Percentiles rank a stretch among this genome's conserved stretches.
phyloP scores from a whole-genome alignment of 2,888 invertebrate genomes.

The Nomada flava region DNA sequence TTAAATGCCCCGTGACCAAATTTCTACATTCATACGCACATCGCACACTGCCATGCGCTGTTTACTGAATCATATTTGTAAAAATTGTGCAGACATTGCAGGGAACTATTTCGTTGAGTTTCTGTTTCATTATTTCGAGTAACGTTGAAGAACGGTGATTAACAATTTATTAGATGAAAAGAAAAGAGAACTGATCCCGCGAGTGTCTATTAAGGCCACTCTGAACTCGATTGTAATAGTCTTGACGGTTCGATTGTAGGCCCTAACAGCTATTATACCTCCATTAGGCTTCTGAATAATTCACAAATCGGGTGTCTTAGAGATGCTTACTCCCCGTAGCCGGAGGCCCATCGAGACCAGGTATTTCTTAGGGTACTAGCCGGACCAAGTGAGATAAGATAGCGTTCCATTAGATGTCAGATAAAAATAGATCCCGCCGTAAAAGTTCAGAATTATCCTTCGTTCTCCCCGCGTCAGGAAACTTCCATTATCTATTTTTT shows the following conservation, averaged over 20 bases:
- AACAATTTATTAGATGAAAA: background rate
- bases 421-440: conserved; percentile 12
- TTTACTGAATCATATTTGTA: no score
- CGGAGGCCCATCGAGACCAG: background rate
- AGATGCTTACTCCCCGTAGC: conserved; percentile 18
- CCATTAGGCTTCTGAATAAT: conserved; percentile 70
- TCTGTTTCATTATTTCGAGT: background rate
- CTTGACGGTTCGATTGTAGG: conserved; percentile 51
- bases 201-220: conserved; percentile 22
- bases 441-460: background rate
- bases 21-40: no score
- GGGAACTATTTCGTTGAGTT: background rate
- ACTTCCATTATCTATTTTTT: conserved; percentile 20
- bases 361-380: conserved; percentile 6
- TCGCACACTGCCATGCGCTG: no score
- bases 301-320: conserved; percentile 61
- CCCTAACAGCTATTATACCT: conserved; percentile 60
- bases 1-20: no score
- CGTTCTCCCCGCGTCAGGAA: conserved; percentile 4
- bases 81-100: no score
- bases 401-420: conserved; percentile 4
- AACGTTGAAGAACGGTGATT: background rate
- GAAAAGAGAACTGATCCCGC: background rate
- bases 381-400: conserved; percentile 22
- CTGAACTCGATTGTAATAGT: conserved; percentile 64